These are phyloP conservation scores for Motacilla alba DNA, from an alignment of 2,113 vertebrate genomes.

Conservation along the genomic window DNA sequence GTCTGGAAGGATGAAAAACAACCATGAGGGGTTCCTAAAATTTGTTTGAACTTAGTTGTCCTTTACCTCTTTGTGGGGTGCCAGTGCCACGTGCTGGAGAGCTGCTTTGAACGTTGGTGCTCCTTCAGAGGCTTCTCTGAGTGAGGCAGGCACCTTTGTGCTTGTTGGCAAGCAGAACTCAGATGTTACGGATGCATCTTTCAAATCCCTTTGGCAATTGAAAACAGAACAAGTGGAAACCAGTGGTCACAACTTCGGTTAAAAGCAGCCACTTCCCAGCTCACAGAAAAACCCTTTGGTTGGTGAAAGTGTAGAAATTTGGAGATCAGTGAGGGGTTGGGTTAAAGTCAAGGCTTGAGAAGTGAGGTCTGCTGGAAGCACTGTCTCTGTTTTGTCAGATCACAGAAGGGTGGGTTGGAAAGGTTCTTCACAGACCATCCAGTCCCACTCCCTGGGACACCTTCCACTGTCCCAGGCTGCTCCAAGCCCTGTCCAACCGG, in stretches of 20 bases:
- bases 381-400: neutral
- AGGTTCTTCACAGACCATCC: neutral
- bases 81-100: neutral
- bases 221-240: neutral
- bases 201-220: neutral
- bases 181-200: neutral
- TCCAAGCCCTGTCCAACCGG: fast-evolving
- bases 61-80: neutral
- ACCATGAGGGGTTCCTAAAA: neutral
- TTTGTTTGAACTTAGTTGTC: constrained; percentile 18
- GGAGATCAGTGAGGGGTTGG: neutral
- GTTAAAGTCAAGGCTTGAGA: neutral
- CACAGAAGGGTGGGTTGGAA: neutral
- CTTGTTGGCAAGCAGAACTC: neutral
- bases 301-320: neutral
- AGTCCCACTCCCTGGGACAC: neutral
- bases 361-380: neutral
- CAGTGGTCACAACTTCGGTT: neutral
- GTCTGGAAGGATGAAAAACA: constrained; percentile 43
- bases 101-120: neutral
- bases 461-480: neutral
- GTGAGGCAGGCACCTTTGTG: neutral
- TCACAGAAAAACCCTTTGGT: neutral
- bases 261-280: neutral
- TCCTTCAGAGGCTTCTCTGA: neutral